phyloP scores from a whole-genome alignment of 2,888 invertebrate species.

The Drosophila eohydei region DNA sequence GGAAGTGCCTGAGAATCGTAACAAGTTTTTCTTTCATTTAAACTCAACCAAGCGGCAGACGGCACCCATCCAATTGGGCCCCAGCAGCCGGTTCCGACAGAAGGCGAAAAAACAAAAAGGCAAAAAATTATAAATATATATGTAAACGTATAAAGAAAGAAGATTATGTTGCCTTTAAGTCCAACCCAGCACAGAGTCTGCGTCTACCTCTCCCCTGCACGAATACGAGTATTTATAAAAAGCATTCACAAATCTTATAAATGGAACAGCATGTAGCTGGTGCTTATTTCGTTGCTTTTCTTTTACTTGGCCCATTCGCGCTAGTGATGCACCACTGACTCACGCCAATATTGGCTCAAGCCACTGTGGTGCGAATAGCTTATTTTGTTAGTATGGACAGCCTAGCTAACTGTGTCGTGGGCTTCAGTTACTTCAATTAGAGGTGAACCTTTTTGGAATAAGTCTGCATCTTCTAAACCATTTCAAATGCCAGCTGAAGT shows the following conservation, averaged over 20 bases:
- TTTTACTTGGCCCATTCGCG: conserved; percentile 34
- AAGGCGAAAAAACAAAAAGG: conserved; percentile 14
- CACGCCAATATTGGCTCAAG: conserved; percentile 28
- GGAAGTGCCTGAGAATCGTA: conserved; percentile 73
- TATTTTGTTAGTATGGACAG: not conserved
- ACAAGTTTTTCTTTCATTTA: conserved; percentile 80
- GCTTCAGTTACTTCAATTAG: not conserved
- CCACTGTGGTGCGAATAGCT: not conserved
- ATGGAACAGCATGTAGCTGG: conserved; percentile 73
- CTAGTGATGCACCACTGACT: conserved; percentile 50
- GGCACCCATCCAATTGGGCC: conserved; percentile 33
- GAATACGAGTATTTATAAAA: conserved; percentile 64
- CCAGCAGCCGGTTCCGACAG: conserved; percentile 61
- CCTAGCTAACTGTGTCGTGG: not conserved
- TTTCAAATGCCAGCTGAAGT: not conserved
- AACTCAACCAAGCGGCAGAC: conserved; percentile 64
- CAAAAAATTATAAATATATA: not conserved
- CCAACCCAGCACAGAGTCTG: conserved; percentile 31
- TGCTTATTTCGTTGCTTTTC: conserved; percentile 32
- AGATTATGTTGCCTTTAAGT: conserved; percentile 50
- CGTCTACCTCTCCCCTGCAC: conserved; percentile 28
- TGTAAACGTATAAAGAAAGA: not conserved
- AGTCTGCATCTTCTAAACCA: not conserved
- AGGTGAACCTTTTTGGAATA: not conserved
- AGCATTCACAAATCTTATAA: conserved; percentile 76